Evolutionary conservation across 1,140 invertebrate species (phyloP), one percentile per base, ranked within the genome.

Genomic region (Formica selysi): DNA sequence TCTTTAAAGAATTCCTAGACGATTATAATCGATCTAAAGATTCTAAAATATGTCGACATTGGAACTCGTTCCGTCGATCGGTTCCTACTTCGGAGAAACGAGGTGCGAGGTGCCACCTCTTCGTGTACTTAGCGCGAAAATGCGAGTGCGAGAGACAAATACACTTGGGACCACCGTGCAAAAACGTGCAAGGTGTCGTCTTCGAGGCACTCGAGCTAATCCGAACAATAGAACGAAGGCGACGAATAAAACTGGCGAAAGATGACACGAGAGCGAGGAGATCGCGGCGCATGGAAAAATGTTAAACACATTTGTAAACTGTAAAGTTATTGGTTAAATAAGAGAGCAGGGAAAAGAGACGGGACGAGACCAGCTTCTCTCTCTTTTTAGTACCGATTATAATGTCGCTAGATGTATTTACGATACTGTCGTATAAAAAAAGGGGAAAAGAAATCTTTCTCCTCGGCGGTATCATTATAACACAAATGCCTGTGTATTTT

Each of bases 401-500:
- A 88, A 89, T 85, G 85, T 90, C 89, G 88, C 85, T 91, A 91
- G 87, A 89, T 90, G 90, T 91, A 90, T 87, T 80, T 89, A 87
- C 84, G 71, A 87, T 73, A 89, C 74, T 51, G 64, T 85, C 65
- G 76, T 79, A 90, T 71, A 88, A 70, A 88, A 80, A 36, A 10
- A 54, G 61, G 7, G 22, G 32, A 74, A 38, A 59, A 38, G 0
- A 73, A 74, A 11, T 73, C 57, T 87, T 81, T 48, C 76, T 88
- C 79, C 76, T 89, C 89, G 68, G 68, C 89, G 79, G 86, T 90
- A 91, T 68, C 74, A 86, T 88, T 90, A 71, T 91, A 91, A 91
- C 71, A 91, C 71, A 91, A 90, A 91, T 90, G 90, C 89, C 87
- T 90, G 76, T 91, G 90, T 91, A 91, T 91, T 91, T 91, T 91